These are phyloP conservation scores for Protosalanx chinensis DNA, from an alignment of 2,797 vertebrate genomes.

Conservation along the genomic window DNA sequence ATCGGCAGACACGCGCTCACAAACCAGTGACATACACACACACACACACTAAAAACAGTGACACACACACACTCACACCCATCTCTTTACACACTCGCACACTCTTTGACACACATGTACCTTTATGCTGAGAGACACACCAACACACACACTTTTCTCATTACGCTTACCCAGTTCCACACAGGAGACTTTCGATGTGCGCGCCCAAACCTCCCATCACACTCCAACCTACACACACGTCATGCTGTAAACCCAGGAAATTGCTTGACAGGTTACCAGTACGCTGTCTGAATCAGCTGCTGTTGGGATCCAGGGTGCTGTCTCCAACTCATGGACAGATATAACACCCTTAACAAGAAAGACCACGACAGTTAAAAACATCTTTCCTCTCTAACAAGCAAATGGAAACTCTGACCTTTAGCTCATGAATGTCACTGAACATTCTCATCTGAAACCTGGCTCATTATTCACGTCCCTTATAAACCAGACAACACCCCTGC, in stretches of 20 bases:
- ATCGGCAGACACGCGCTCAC: not conserved
- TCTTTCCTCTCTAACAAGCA: slow-evolving; percentile 2
- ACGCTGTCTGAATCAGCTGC: not conserved
- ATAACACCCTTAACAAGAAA: not conserved
- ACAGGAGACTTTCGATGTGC: not conserved
- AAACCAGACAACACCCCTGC: not conserved
- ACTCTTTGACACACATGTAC: not conserved
- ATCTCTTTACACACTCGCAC: not conserved
- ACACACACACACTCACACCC: not conserved
- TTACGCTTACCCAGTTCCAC: not conserved
- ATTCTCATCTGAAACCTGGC: not conserved
- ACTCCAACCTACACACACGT: slow-evolving; percentile 5
- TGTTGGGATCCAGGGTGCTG: not conserved
- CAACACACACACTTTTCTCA: slow-evolving; percentile 1
- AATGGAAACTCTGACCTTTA: not conserved
- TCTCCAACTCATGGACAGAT: not conserved
- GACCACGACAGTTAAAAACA: not conserved
- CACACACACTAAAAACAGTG: not conserved
- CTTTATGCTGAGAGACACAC: not conserved
- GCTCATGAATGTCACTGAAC: not conserved
- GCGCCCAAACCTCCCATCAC: slow-evolving; percentile 1
- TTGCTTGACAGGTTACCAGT: not conserved
- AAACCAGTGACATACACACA: not conserved
- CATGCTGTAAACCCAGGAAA: not conserved
- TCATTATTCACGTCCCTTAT: not conserved